Conservation (phyloP, 2,113 vertebrate species). For the Scalopus aquaticus region DNA sequence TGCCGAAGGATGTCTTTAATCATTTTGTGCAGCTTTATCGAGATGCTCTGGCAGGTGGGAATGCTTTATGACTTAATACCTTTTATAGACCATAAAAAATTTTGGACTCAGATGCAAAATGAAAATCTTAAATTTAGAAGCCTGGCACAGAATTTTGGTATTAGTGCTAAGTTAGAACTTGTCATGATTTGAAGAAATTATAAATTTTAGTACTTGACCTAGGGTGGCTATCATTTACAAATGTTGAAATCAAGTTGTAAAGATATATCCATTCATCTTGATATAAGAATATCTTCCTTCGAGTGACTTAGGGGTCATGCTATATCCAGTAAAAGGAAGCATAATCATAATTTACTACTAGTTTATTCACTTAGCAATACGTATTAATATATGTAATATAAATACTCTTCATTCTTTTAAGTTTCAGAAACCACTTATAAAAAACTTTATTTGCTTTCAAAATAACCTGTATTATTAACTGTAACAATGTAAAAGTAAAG, state of each 20-base stretch:
- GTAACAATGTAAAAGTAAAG: slow-evolving; percentile 23
- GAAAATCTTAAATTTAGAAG: slow-evolving; percentile 47
- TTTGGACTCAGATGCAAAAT: slow-evolving; percentile 15
- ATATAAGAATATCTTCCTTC: background rate
- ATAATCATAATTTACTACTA: slow-evolving; percentile 7
- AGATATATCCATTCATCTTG: background rate
- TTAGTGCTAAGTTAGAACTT: slow-evolving; percentile 38
- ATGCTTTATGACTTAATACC: slow-evolving; percentile 32
- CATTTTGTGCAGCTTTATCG: slow-evolving; percentile 98
- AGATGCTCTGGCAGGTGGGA: slow-evolving; percentile 94
- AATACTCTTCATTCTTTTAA: background rate
- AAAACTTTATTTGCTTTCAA: slow-evolving; percentile 44
- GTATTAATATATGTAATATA: slow-evolving; percentile 11
- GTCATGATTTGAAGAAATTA: background rate
- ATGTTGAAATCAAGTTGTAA: slow-evolving; percentile 41
- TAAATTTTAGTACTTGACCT: slow-evolving; percentile 17
- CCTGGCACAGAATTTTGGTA: slow-evolving; percentile 30
- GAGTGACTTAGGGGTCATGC: background rate
- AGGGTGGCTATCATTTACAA: slow-evolving; percentile 26
- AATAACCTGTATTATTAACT: slow-evolving; percentile 31
- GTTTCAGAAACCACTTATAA: slow-evolving; percentile 19
- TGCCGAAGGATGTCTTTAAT: slow-evolving; percentile 97
- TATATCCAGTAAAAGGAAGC: background rate
- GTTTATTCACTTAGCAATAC: slow-evolving; percentile 13
- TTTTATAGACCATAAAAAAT: background rate